A percentile compares a stretch with the other conserved stretches of the same genome.
Evolutionary conservation across 2,797 vertebrate species (phyloP).

Genomic region (Cyprinella venusta): DNA sequence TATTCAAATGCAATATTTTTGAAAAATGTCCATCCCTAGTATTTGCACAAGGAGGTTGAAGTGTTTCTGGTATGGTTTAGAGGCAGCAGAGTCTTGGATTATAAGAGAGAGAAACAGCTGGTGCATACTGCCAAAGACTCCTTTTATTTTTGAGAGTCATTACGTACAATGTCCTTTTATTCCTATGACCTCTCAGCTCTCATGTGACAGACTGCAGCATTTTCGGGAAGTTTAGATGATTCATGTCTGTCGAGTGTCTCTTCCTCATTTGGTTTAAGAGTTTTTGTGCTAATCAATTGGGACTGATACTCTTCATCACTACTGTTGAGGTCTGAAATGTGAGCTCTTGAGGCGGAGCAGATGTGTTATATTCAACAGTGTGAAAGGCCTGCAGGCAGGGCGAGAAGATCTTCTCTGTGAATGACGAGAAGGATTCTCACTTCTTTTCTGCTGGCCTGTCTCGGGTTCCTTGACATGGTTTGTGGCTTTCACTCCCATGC

Average conservation of each 20-base stretch:
- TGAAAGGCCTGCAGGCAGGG: slow-evolving; percentile 31
- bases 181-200: slow-evolving; percentile 8
- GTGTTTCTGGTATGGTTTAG: slow-evolving; percentile 23
- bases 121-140: neutral
- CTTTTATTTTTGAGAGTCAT: slow-evolving; percentile 5
- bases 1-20: too few relatives aligned
- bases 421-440: slow-evolving; percentile 6
- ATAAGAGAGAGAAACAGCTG: neutral
- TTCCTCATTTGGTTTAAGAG: neutral
- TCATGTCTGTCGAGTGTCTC: neutral
- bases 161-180: neutral
- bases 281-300: neutral
- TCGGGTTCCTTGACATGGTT: slow-evolving; percentile 3
- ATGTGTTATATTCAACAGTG: neutral
- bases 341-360: slow-evolving; percentile 9
- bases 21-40: too few relatives aligned
- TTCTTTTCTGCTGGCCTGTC: neutral
- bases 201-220: neutral
- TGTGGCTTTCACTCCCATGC: slow-evolving; percentile 19
- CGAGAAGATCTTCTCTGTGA: neutral
- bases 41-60: slow-evolving; percentile 1
- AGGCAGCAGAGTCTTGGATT: slow-evolving; percentile 6
- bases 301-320: neutral
- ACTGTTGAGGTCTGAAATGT: neutral
- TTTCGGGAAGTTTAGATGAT: slow-evolving; percentile 24